These are phyloP conservation scores for Neomicropteryx cornuta DNA, from an alignment of 1,140 invertebrate genomes.

Conservation along the genomic window DNA sequence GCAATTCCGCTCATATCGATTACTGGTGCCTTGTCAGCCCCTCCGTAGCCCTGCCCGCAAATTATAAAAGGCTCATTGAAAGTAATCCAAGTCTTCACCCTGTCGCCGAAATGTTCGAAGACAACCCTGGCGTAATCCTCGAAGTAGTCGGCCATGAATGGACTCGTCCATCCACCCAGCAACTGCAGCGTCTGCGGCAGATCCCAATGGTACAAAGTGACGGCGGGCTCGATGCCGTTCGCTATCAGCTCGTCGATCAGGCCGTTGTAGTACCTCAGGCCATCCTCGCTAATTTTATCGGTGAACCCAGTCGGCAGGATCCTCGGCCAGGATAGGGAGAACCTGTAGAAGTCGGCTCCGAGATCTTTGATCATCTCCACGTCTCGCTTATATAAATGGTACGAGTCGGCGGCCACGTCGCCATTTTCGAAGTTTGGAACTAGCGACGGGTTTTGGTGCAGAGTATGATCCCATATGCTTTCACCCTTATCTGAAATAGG, in stretches of 20 bases:
- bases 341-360: conserved; percentile 33
- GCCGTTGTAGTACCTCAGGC: conserved; percentile 39
- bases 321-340: conserved; percentile 43
- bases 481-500: conserved; percentile 38
- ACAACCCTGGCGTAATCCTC: conserved; percentile 20
- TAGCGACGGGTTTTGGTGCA: conserved; percentile 30
- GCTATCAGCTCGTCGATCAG: conserved; percentile 34
- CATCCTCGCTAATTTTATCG: conserved; percentile 30
- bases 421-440: conserved; percentile 43
- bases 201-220: conserved; percentile 12
- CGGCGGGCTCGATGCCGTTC: conserved; percentile 37
- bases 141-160: conserved; percentile 20
- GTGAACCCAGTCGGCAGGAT: conserved; percentile 33
- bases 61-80: conserved; percentile 32
- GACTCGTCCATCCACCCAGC: conserved; percentile 9
- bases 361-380: conserved; percentile 38
- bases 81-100: conserved; percentile 29
- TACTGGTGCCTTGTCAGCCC: conserved; percentile 12
- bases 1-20: not conserved
- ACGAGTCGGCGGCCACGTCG: conserved; percentile 29
- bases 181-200: conserved; percentile 8
- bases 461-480: conserved; percentile 45
- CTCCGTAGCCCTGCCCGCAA: conserved; percentile 23
- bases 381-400: conserved; percentile 33
- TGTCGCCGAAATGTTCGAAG: conserved; percentile 22